Evolutionary conservation across 2,888 invertebrate genomes (phyloP), one percentile per base, ranked within the genome.

Genomic region (Miltochrista miniata): DNA sequence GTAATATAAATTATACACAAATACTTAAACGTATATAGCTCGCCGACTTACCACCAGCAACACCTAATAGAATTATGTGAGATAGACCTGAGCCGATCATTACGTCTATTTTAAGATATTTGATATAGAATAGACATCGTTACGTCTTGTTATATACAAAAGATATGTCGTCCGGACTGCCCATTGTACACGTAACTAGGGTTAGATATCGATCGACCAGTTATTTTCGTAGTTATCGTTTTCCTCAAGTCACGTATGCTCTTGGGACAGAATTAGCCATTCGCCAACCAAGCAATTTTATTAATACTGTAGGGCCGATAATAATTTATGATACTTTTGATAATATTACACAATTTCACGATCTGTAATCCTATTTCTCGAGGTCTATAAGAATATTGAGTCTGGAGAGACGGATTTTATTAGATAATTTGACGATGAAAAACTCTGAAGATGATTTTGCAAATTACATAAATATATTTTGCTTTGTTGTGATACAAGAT

Each of bases 241-340:
- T 68, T 65, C 56, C 59, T 50, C 48, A 56, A 65, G 61, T 61
- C 58, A 54, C 61, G 59, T 63, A 64, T 68, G 54, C 60, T 64
- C 59, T 48, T 50, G 70, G 65, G 72, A 68, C 58, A 61, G 61
- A 71, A 72, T 70, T 71, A 71, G 63, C 61, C 57, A 67, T 73
- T 72, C 62, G 66, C 64, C 57, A 64, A 64, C 54, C 58, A 66
- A 73, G 70, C 70, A 70, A 68, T 67, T 73, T 74, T 62, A 61
- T 64, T 59, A 67, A 72, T 66, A 72, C 60, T 64, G 59, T 56
- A 66, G 61, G 55, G 54, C 57, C 57, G 52, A 56, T 55, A 61
- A 62, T 64, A 64, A 68, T 64, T 61, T 64, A 66, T 63, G 48
- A 65, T 64, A 48, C 61, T 65, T 58, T 57, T 63, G 58, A 63